These are phyloP conservation scores for Strigamia crassipes DNA, from an alignment of 2,888 invertebrate species.

Conservation along the genomic window DNA sequence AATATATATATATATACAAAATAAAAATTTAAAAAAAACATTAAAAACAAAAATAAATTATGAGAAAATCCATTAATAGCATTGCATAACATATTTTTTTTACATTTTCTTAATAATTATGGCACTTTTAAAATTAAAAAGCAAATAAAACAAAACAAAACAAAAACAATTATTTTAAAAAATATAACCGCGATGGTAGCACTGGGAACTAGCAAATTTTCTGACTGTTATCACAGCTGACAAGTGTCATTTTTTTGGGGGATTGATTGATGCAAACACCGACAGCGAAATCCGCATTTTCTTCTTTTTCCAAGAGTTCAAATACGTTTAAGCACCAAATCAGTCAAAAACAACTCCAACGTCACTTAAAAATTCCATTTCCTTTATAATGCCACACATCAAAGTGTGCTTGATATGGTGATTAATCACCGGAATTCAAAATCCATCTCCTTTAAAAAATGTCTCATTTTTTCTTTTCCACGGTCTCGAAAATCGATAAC, in stretches of 20 bases:
- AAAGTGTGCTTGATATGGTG: conserved; percentile 22
- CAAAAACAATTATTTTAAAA: neutral
- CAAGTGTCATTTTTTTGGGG: conserved; percentile 33
- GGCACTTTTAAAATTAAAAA: neutral
- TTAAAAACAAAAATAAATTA: neutral
- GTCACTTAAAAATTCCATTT: neutral
- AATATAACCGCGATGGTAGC: neutral
- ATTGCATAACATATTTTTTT: neutral
- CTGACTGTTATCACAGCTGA: conserved; percentile 15
- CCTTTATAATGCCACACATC: neutral
- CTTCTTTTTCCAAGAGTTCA: neutral
- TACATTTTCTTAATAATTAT: neutral
- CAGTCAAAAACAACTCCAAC: neutral
- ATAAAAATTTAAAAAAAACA: too few species aligned
- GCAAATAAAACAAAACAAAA: neutral
- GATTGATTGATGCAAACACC: conserved; percentile 13
- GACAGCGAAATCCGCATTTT: neutral
- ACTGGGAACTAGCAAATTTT: conserved; percentile 20
- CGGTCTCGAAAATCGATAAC: neutral
- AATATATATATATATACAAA: neutral
- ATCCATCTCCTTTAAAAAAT: neutral
- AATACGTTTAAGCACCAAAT: neutral
- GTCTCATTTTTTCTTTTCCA: neutral
- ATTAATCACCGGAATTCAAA: conserved; percentile 3
- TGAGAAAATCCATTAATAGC: neutral